A percentile compares a stretch with the other conserved stretches of the same genome.
These are phyloP conservation scores for Drosophila tani DNA, from an alignment of 1,140 invertebrate genomes.

Conservation along the genomic window DNA sequence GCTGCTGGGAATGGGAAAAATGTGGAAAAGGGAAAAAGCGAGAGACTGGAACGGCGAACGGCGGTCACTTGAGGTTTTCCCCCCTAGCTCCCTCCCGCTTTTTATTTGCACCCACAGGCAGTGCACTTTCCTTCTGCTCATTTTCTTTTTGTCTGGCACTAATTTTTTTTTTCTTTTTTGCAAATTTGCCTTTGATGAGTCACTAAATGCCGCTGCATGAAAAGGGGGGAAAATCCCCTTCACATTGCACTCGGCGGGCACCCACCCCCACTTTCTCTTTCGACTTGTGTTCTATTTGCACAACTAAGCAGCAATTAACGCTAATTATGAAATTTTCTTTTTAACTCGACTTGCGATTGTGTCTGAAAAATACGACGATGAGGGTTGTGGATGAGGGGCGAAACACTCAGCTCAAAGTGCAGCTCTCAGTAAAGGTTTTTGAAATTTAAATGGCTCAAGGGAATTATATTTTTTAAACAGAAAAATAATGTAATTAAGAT, in stretches of 20 bases:
- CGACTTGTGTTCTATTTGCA: constrained; percentile 52
- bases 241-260: constrained; percentile 3
- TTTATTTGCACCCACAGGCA: constrained; percentile 10
- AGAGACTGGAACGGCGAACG: constrained; percentile 28
- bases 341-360: constrained; percentile 37
- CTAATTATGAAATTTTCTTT: constrained; percentile 60
- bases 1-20: constrained; percentile 12
- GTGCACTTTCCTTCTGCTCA: constrained; percentile 43
- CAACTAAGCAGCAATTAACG: constrained; percentile 62
- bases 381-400: not conserved
- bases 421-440: not conserved
- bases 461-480: not conserved
- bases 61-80: constrained; percentile 55
- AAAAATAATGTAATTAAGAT: too few species aligned
- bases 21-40: constrained; percentile 15
- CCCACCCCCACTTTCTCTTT: constrained; percentile 40
- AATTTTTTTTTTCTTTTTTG: constrained; percentile 17
- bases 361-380: constrained; percentile 1
- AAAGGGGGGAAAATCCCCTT: constrained; percentile 8
- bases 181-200: constrained; percentile 55
- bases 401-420: not conserved
- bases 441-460: not conserved
- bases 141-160: constrained; percentile 31
- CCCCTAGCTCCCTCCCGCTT: constrained; percentile 6
- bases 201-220: constrained; percentile 40